Percentiles rank a stretch among this genome's conserved stretches.
Evolutionary conservation across 2,113 vertebrate genomes (phyloP).

Genomic region (Pangasianodon gigas): DNA sequence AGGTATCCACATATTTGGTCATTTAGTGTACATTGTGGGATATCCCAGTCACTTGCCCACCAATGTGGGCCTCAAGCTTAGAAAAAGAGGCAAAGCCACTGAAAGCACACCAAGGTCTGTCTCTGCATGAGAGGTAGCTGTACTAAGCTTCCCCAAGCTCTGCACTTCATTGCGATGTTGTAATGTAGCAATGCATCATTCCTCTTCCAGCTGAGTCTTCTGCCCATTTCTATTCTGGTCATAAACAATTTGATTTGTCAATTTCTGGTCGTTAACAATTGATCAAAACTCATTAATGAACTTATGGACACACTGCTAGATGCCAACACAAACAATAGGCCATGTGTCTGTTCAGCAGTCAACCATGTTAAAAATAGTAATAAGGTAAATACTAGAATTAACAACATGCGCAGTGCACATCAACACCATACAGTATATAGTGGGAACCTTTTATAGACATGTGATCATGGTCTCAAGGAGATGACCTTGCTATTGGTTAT

Average conservation of each 20-base stretch:
- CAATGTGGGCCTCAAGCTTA: not conserved
- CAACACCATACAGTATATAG: not conserved
- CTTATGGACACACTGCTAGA: not conserved
- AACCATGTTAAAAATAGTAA: not conserved
- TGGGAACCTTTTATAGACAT: not conserved
- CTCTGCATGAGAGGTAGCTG: not conserved
- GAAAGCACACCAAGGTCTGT: not conserved
- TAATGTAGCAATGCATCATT: not conserved
- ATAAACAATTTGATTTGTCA: too few relatives aligned
- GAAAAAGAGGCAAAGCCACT: not conserved
- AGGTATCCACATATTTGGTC: too few relatives aligned
- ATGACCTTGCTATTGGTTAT: not conserved
- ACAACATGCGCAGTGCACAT: not conserved
- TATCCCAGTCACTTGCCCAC: not conserved
- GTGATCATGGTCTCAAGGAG: not conserved
- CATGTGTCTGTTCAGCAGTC: not conserved
- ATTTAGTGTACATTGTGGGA: not conserved
- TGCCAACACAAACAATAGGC: not conserved
- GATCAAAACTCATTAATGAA: not conserved
- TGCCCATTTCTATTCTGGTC: not conserved
- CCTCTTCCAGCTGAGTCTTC: not conserved
- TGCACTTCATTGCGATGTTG: not conserved
- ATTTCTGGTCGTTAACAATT: too few relatives aligned
- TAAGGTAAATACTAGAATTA: not conserved
- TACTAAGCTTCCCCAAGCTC: not conserved